phyloP scores from a whole-genome alignment of 30 jellyfish, hydroid and myxozoan genomes.

The Aurelia sp. region DNA sequence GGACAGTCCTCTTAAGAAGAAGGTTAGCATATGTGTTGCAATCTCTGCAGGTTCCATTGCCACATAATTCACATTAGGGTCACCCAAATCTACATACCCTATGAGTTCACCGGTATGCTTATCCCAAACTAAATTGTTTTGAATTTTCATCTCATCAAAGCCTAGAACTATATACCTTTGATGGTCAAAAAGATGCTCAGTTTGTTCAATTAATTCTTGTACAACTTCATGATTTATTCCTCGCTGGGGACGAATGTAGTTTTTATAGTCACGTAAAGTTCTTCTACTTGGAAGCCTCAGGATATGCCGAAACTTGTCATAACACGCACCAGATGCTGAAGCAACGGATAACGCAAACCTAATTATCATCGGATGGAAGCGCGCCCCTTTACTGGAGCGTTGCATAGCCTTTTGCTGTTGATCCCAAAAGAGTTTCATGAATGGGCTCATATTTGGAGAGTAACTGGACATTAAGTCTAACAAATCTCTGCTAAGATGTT shows the following conservation, averaged over 20 bases:
- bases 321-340: slow-evolving; percentile 69
- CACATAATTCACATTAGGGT: slow-evolving; percentile 20
- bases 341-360: slow-evolving; percentile 72
- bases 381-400: slow-evolving; percentile 67
- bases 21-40: slow-evolving; percentile 35
- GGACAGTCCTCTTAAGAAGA: slow-evolving; percentile 17
- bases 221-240: slow-evolving; percentile 30
- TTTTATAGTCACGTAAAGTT: slow-evolving; percentile 71
- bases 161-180: slow-evolving; percentile 26
- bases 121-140: slow-evolving; percentile 55
- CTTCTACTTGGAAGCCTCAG: slow-evolving; percentile 80
- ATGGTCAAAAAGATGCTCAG: slow-evolving; percentile 4
- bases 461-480: slow-evolving; percentile 42
- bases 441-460: slow-evolving; percentile 53
- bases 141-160: slow-evolving; percentile 44
- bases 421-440: slow-evolving; percentile 85
- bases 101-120: no score
- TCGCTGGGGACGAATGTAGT: slow-evolving; percentile 67
- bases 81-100: slow-evolving; percentile 55
- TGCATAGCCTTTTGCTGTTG: slow-evolving; percentile 72
- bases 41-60: slow-evolving; percentile 5
- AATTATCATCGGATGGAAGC: slow-evolving; percentile 82
- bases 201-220: slow-evolving; percentile 10
- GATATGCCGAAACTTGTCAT: slow-evolving; percentile 71
- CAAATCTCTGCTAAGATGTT: slow-evolving; percentile 38